Percentiles rank a stretch among this genome's conserved stretches.
Evolutionary conservation across 2,888 invertebrate genomes (phyloP).

Genomic region (Lasioglossum zephyrum): DNA sequence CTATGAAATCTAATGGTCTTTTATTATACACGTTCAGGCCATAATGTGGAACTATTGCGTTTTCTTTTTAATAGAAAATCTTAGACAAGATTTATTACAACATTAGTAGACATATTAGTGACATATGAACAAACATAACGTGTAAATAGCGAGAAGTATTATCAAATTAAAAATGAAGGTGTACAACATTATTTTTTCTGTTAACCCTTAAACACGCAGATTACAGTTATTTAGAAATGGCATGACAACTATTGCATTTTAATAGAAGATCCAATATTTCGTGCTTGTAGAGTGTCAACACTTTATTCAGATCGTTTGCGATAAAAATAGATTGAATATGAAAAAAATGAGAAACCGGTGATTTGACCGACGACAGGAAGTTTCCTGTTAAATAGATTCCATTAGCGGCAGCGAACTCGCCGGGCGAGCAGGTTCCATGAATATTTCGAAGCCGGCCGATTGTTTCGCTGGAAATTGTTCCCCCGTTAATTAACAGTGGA

Average conservation of each 20-base stretch:
- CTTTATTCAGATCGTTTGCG: not conserved
- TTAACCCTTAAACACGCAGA: no score
- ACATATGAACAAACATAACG: no score
- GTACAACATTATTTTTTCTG: no score
- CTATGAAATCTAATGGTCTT: not conserved
- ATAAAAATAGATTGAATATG: not conserved
- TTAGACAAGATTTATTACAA: no score
- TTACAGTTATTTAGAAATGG: no score
- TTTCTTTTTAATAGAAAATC: not conserved
- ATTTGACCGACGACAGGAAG: not conserved
- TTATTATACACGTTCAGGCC: no score
- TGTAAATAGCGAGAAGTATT: no score
- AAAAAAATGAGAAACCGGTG: not conserved
- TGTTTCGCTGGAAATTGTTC: not conserved
- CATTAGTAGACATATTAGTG: no score
- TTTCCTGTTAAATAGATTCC: not conserved
- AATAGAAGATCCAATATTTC: not conserved
- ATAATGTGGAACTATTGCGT: no score
- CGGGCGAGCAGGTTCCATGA: not conserved
- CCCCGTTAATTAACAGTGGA: not conserved
- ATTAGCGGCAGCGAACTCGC: not conserved
- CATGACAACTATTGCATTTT: no score
- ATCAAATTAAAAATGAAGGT: no score
- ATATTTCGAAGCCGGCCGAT: not conserved
- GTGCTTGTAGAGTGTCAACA: not conserved